phyloP scores from a whole-genome alignment of 2,888 invertebrate genomes.

The Drosophila sordidapex region DNA sequence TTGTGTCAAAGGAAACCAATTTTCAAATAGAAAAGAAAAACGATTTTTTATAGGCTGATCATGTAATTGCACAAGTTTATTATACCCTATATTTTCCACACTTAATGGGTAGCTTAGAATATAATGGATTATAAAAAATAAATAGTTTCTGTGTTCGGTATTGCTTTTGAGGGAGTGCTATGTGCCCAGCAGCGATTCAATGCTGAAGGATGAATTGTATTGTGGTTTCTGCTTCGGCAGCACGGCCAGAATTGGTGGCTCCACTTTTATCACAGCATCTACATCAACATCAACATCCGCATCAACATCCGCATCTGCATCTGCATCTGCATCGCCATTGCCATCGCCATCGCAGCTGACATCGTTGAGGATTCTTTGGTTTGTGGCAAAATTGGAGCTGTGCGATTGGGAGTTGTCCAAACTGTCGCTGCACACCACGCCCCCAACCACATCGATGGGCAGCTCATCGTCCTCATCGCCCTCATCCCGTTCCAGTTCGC shows the following conservation, averaged over 20 bases:
- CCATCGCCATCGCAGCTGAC: constrained; percentile 29
- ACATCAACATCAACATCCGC: constrained; percentile 33
- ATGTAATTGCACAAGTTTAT: constrained; percentile 25
- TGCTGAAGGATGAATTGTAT: constrained; percentile 89
- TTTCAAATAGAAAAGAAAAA: neutral
- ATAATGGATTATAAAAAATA: constrained; percentile 32
- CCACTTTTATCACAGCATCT: constrained; percentile 59
- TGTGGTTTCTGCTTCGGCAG: constrained; percentile 75
- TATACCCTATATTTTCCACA: constrained; percentile 12
- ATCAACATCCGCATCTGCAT: constrained; percentile 11
- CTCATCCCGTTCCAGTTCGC: constrained; percentile 13
- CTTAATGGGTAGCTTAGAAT: constrained; percentile 13
- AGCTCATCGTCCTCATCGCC: constrained; percentile 86
- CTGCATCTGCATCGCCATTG: neutral
- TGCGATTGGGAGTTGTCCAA: constrained; percentile 51
- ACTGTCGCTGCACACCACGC: constrained; percentile 87
- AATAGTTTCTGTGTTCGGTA: constrained; percentile 23
- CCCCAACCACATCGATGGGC: constrained; percentile 91
- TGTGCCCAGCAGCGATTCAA: constrained; percentile 91
- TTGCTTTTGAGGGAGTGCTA: constrained; percentile 35
- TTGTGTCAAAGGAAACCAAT: neutral
- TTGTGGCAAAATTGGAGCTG: constrained; percentile 42
- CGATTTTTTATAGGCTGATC: neutral
- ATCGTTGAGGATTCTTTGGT: constrained; percentile 49
- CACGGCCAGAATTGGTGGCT: constrained; percentile 11